These are phyloP conservation scores for Habropoda laboriosa DNA, from an alignment of 1,140 invertebrate genomes.

Conservation along the genomic window DNA sequence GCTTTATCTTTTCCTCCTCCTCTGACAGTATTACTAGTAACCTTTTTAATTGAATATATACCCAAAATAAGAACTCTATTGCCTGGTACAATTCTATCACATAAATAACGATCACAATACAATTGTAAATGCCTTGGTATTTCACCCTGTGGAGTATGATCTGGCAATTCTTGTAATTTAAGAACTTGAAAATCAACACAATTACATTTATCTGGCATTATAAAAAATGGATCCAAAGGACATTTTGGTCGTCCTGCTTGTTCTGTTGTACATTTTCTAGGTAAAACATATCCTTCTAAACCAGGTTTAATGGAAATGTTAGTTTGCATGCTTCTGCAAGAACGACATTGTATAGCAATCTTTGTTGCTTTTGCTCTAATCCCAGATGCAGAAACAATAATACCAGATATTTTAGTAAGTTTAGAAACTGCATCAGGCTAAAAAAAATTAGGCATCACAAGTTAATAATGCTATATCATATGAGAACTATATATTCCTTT, in stretches of 20 bases:
- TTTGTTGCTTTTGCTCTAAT: conserved; percentile 97
- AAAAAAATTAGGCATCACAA: conserved; percentile 73
- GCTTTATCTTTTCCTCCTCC: conserved; percentile 90
- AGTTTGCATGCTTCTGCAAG: conserved; percentile 93
- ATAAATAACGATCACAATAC: conserved; percentile 97
- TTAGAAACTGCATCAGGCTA: conserved; percentile 96
- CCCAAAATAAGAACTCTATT: conserved; percentile 97
- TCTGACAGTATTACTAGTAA: conserved; percentile 84
- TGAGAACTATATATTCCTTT: neutral
- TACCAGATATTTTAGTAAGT: conserved; percentile 97
- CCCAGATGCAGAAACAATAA: conserved; percentile 96
- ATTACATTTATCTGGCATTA: conserved; percentile 97
- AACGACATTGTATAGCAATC: conserved; percentile 97
- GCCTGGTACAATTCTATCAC: conserved; percentile 97
- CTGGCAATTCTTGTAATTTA: conserved; percentile 98
- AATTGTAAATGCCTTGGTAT: conserved; percentile 98
- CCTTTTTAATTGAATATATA: conserved; percentile 98
- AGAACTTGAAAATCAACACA: conserved; percentile 97
- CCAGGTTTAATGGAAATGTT: conserved; percentile 97
- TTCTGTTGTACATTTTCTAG: conserved; percentile 96
- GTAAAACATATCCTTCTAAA: conserved; percentile 97
- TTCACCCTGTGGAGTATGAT: conserved; percentile 98
- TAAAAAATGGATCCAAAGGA: conserved; percentile 98
- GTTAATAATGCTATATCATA: neutral
- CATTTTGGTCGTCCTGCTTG: conserved; percentile 95